Conservation (phyloP, 2,888 invertebrate genomes). For the Balanococcus diminutus region DNA sequence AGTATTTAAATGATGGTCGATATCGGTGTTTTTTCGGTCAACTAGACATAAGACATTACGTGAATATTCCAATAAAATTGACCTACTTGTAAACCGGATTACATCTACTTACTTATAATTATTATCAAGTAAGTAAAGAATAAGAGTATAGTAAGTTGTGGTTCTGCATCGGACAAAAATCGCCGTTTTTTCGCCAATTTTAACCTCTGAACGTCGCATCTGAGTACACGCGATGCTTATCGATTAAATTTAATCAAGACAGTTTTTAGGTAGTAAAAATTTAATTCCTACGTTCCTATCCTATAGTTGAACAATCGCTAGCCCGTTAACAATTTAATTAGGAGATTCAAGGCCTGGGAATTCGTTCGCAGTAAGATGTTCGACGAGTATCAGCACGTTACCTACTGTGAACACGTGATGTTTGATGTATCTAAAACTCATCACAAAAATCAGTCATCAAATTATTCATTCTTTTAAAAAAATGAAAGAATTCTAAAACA, state of each 20-base stretch:
- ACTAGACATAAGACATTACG: background rate
- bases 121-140: background rate
- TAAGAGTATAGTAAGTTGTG: background rate
- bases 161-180: background rate
- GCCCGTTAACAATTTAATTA: background rate
- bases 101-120: background rate
- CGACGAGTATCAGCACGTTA: background rate
- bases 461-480: too few relatives aligned
- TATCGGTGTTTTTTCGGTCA: background rate
- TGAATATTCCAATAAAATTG: background rate
- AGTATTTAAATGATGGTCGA: too few relatives aligned
- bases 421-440: too few relatives aligned
- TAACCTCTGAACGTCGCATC: background rate
- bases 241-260: conserved; percentile 5
- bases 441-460: background rate
- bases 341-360: background rate
- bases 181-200: background rate
- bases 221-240: background rate
- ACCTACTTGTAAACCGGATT: conserved; percentile 1
- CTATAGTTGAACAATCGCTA: background rate
- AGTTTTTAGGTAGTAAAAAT: background rate
- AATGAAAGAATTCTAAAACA: too few relatives aligned
- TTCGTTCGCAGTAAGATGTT: background rate
- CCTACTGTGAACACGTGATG: background rate
- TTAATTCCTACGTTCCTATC: background rate